Evolutionary conservation across 2,888 invertebrate species (phyloP).

Genomic region (Microctonus aethiopoides): DNA sequence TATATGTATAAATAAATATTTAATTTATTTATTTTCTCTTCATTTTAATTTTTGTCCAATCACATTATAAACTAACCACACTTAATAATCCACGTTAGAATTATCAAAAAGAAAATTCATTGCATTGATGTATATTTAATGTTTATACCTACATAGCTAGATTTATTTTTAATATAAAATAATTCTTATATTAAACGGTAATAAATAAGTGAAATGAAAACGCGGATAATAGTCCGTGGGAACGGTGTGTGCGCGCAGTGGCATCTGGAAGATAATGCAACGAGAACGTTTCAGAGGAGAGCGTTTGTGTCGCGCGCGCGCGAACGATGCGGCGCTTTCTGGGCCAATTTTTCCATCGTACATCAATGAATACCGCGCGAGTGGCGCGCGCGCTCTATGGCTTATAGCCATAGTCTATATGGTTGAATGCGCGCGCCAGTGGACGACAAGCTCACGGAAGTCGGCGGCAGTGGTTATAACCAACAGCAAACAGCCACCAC

Average conservation of each 20-base stretch:
- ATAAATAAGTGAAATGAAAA: slow-evolving; percentile 33
- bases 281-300: slow-evolving; percentile 9
- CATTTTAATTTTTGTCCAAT: neutral
- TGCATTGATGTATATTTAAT: no score
- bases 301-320: slow-evolving; percentile 13
- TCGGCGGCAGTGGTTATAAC: slow-evolving; percentile 27
- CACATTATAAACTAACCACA: neutral
- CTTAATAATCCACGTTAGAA: no score
- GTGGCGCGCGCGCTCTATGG: slow-evolving; percentile 9
- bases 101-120: no score
- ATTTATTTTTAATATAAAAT: no score
- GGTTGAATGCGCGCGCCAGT: slow-evolving; percentile 33
- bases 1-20: neutral
- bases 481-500: slow-evolving; percentile 11
- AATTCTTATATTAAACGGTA: slow-evolving; percentile 2
- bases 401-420: slow-evolving; percentile 16
- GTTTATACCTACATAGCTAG: neutral
- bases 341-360: slow-evolving; percentile 41
- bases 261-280: slow-evolving; percentile 31
- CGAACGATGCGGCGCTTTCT: slow-evolving; percentile 33
- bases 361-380: slow-evolving; percentile 45
- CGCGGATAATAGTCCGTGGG: slow-evolving; percentile 18
- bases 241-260: slow-evolving; percentile 20
- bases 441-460: slow-evolving; percentile 47
- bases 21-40: neutral